phyloP scores from a whole-genome alignment of 2,797 vertebrate species.

The Pteropus rufus region DNA sequence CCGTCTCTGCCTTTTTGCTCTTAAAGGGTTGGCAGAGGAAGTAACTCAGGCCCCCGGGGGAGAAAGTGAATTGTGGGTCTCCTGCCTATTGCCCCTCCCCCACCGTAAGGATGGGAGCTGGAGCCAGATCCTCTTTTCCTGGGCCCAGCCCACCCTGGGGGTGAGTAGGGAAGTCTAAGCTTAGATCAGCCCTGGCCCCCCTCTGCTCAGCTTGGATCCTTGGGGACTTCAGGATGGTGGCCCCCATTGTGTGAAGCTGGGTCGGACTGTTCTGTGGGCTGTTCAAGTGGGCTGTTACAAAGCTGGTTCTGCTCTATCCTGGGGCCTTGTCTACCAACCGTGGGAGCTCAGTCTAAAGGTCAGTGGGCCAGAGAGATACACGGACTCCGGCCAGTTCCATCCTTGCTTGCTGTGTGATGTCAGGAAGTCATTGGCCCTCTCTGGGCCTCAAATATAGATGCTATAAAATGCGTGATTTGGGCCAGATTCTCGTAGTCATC shows the following conservation, averaged over 20 bases:
- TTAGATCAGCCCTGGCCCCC: background rate
- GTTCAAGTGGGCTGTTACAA: background rate
- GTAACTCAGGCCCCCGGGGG: conserved; percentile 54
- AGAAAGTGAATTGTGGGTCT: conserved; percentile 50
- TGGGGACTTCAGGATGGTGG: background rate
- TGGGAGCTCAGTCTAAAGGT: background rate
- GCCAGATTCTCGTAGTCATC: background rate
- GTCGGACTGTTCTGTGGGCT: background rate
- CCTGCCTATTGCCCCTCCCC: background rate
- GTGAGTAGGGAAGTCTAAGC: fast-evolving
- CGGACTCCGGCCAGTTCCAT: background rate
- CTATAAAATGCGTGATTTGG: background rate
- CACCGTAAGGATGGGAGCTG: fast-evolving
- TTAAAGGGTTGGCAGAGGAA: conserved; percentile 35
- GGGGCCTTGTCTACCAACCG: no score
- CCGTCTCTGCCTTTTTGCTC: background rate
- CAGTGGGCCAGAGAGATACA: background rate
- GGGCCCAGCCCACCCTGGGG: background rate
- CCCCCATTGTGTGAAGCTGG: conserved; percentile 28
- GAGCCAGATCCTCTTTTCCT: background rate
- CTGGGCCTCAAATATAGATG: background rate
- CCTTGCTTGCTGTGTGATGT: background rate
- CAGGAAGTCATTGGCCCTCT: background rate
- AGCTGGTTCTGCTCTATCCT: no score
- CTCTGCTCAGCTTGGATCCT: background rate